Evolutionary conservation across 2,113 vertebrate genomes (phyloP).

Genomic region (Fulmarus glacialis): DNA sequence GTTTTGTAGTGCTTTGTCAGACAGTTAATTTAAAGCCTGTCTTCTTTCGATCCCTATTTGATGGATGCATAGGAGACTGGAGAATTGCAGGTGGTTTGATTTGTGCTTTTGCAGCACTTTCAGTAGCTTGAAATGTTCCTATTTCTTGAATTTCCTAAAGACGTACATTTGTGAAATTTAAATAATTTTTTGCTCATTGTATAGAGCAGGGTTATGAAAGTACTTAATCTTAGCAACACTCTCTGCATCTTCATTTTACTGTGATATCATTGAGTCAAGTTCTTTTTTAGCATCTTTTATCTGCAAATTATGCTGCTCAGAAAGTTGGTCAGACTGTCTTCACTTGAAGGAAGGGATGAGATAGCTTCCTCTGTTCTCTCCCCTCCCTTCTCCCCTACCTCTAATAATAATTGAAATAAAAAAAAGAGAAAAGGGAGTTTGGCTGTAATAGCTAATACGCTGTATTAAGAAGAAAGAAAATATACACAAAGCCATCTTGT

Average conservation of each 20-base stretch:
- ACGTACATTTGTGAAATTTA: background rate
- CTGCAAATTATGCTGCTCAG: background rate
- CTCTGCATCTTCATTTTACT: background rate
- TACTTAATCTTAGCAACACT: background rate
- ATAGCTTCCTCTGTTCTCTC: background rate
- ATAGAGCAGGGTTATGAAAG: background rate
- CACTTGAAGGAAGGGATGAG: background rate
- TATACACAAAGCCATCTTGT: background rate
- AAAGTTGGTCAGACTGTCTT: background rate
- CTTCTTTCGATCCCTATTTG: background rate
- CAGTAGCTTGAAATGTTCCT: background rate
- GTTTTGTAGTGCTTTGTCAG: background rate
- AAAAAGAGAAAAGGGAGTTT: background rate
- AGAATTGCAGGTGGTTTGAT: background rate
- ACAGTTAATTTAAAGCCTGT: background rate
- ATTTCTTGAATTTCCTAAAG: background rate
- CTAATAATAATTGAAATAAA: background rate
- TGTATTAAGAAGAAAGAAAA: background rate
- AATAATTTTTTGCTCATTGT: background rate
- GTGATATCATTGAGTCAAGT: background rate
- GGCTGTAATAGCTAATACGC: background rate
- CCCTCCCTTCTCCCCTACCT: accelerated
- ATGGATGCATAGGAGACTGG: background rate
- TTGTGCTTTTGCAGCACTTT: background rate
- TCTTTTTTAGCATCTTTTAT: background rate